These are phyloP conservation scores for Nycticryphes semicollaris DNA, from an alignment of 2,113 vertebrate genomes.

Conservation along the genomic window DNA sequence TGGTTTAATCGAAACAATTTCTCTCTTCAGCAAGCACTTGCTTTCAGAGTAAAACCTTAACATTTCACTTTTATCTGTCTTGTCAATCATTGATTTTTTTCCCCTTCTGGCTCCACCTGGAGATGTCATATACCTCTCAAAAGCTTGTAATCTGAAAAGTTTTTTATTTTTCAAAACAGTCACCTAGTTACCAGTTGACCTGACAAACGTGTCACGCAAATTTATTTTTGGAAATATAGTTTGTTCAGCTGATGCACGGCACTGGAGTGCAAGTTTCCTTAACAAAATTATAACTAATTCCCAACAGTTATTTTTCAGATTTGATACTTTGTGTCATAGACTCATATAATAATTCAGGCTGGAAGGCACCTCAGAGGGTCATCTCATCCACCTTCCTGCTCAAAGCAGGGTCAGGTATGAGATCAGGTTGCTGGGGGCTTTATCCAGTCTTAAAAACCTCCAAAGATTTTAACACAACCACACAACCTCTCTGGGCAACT, in stretches of 20 bases:
- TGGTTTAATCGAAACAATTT: conserved; percentile 50
- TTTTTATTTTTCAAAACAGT: not conserved
- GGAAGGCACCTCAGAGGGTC: not conserved
- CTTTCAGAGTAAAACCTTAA: conserved; percentile 7
- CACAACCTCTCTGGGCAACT: not conserved
- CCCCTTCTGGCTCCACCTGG: not conserved
- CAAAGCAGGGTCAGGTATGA: not conserved
- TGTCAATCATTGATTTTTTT: not conserved
- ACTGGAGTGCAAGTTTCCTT: not conserved
- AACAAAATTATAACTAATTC: not conserved
- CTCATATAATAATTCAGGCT: not conserved
- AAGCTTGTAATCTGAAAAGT: not conserved
- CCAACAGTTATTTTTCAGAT: not conserved
- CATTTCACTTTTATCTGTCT: conserved; percentile 12
- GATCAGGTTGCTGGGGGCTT: not conserved
- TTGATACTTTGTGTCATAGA: not conserved
- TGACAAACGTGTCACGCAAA: not conserved
- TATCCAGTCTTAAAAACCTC: not conserved
- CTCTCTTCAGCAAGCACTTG: conserved; percentile 6
- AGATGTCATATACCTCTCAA: not conserved
- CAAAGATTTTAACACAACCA: not conserved
- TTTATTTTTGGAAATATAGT: not conserved
- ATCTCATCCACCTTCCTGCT: not conserved
- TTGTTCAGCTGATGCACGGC: not conserved
- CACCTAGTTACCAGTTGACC: not conserved